Percentiles rank a stretch among this genome's conserved stretches.
These are phyloP conservation scores for Drosophila fuyamai DNA, from an alignment of 1,140 invertebrate species.

Conservation along the genomic window DNA sequence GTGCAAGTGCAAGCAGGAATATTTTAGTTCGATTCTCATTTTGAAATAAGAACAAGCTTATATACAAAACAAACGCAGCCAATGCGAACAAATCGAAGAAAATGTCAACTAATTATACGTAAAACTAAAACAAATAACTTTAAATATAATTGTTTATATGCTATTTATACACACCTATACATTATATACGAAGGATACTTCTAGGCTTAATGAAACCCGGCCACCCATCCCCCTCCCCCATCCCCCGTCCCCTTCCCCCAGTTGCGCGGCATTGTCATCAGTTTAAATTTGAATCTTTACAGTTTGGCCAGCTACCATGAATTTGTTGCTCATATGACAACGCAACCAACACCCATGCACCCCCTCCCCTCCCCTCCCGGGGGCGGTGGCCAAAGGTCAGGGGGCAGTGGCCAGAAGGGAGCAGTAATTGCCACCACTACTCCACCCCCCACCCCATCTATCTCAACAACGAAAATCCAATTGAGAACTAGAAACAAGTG, in stretches of 20 bases:
- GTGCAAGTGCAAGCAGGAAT: slow-evolving; percentile 7
- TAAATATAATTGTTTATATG: slow-evolving; percentile 80
- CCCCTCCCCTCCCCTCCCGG: background rate
- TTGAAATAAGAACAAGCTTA: slow-evolving; percentile 3
- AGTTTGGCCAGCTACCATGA: slow-evolving; percentile 63
- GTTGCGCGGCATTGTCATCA: slow-evolving; percentile 64
- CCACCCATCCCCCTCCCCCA: slow-evolving; percentile 6
- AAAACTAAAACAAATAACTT: slow-evolving; percentile 78
- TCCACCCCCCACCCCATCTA: slow-evolving; percentile 2
- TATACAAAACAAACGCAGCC: slow-evolving; percentile 3
- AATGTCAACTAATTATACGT: slow-evolving; percentile 76
- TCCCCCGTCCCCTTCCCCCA: slow-evolving; percentile 22
- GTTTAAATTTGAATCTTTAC: slow-evolving; percentile 76
- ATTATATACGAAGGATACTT: slow-evolving; percentile 44
- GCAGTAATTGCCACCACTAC: background rate
- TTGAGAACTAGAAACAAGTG: slow-evolving; percentile 56
- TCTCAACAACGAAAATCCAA: slow-evolving; percentile 75
- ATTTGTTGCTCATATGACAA: slow-evolving; percentile 78
- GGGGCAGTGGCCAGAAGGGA: background rate
- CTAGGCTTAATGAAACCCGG: slow-evolving; percentile 32
- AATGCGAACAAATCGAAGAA: slow-evolving; percentile 33
- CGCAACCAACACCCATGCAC: slow-evolving; percentile 11
- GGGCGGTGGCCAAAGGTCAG: slow-evolving; percentile 25
- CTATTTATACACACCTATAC: slow-evolving; percentile 47
- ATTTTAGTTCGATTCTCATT: slow-evolving; percentile 11